Evolutionary conservation across 2,797 vertebrate genomes (phyloP).

Genomic region (Centropyge bicolor): DNA sequence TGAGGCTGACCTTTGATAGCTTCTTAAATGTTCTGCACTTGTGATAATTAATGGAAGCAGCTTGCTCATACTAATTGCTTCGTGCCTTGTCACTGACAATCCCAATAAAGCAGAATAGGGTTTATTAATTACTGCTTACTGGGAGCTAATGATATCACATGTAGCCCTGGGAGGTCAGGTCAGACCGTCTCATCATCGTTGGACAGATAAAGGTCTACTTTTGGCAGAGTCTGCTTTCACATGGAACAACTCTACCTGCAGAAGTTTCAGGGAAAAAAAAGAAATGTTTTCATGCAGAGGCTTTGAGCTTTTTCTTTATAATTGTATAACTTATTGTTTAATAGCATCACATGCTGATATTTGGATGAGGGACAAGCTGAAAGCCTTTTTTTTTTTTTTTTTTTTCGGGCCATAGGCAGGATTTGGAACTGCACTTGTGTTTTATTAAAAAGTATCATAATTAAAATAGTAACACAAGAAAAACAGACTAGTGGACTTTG

Average conservation of each 20-base stretch:
- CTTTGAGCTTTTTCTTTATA: conserved; percentile 32
- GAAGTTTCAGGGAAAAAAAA: background rate
- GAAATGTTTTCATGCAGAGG: background rate
- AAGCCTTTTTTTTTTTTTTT: background rate
- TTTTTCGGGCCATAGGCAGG: background rate
- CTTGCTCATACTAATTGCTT: conserved; percentile 55
- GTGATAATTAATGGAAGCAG: conserved; percentile 67
- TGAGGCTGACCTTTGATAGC: conserved; percentile 49
- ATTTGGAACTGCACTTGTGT: background rate
- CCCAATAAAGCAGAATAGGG: conserved; percentile 69
- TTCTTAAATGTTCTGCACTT: conserved; percentile 65
- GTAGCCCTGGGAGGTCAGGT: conserved; percentile 25
- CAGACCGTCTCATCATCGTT: conserved; percentile 11
- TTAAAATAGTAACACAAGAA: background rate
- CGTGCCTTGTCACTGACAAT: conserved; percentile 70
- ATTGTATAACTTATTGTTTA: conserved; percentile 23
- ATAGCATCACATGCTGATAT: background rate
- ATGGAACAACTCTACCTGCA: background rate
- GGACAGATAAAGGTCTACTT: conserved; percentile 37
- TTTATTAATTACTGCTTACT: conserved; percentile 71
- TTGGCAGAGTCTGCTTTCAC: background rate
- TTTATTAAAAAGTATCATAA: background rate
- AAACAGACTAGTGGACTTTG: background rate
- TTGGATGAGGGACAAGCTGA: background rate
- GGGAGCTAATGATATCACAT: conserved; percentile 66